Percentiles rank a stretch among this genome's conserved stretches.
Conservation (phyloP, 1,140 invertebrate species). For the Drosophila seguyi region DNA sequence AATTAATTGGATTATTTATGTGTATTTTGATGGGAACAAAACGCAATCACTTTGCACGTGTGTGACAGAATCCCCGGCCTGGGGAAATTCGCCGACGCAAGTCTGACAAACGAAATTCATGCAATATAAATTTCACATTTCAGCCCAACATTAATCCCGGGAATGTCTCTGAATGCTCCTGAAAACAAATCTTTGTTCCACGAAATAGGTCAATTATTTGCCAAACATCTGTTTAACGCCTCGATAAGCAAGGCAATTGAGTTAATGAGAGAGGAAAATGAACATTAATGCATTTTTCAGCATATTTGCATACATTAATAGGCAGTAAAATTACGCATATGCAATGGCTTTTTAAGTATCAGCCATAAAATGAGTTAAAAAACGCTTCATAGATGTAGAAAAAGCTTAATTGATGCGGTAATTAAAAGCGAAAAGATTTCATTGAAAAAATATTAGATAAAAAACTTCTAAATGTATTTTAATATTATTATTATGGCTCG, state of each 20-base stretch:
- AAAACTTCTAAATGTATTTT: neutral
- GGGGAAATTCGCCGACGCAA: conserved; percentile 5
- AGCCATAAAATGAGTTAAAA: neutral
- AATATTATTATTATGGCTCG: neutral
- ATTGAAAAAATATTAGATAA: conserved; percentile 3
- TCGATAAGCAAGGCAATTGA: conserved; percentile 30
- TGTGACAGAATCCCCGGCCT: conserved; percentile 25
- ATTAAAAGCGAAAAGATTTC: neutral
- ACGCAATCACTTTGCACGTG: conserved; percentile 49
- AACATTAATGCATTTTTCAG: conserved; percentile 27
- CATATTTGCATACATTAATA: conserved; percentile 23
- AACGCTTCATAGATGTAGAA: neutral
- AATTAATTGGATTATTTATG: conserved; percentile 81
- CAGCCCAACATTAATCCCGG: conserved; percentile 7
- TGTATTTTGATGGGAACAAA: conserved; percentile 70
- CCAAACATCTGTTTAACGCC: conserved; percentile 33
- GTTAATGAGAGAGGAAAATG: conserved; percentile 39
- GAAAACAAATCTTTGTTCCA: conserved; percentile 1
- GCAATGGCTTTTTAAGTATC: conserved; percentile 22
- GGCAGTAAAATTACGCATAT: neutral
- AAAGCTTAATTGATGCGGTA: neutral
- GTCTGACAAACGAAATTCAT: conserved; percentile 2
- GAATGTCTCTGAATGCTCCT: neutral
- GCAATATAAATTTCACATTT: conserved; percentile 4
- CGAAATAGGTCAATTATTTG: conserved; percentile 24